Evolutionary conservation across 2,113 vertebrate species (phyloP), one percentile per base, ranked within the genome.

Genomic region (Oreochromis spilurus): DNA sequence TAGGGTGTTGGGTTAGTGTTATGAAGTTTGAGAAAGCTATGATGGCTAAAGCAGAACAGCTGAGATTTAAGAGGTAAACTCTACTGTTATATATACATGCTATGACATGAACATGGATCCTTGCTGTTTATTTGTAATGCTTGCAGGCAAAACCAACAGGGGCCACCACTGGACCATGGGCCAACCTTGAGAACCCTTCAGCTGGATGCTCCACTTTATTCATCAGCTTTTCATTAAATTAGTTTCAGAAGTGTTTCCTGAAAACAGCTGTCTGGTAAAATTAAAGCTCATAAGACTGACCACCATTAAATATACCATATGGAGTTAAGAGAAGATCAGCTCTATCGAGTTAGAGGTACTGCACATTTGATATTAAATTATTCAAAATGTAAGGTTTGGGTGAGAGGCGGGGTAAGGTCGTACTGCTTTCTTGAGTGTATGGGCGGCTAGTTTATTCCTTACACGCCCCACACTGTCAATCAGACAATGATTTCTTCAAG

Each of bases 291-390:
- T 17, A 45, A 4, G 38, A 10, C 13, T 72, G 13, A 72, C 38
- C 38, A 9, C 1, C 5, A 0, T 21, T 45, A 16, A 16, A 45
- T 70, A 1, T 70, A 38, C 0, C 7, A 6, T 21, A 40, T 9
- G 0, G 0, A 16, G n/a, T 24, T 70, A 72, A 72, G 0, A 10
- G 67, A 72, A 1, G 3, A 45, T 72, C 0, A 6, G 67, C 40
- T 2, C 67, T 72, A 0, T 26, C 45, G 2, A 72, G 21, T 72
- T 72, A 45, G 40, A 17, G 38, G n/a, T 43, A 2, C 38, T 72
- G 38, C n/a, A 17, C 38, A 10, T 72, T 26, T 16, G n/a, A 45
- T 26, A 72, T 72, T 0, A 72, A 48, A 17, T 45, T 48, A 45
- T 45, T 48, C 0, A 9, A 48, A 45, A 72, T 72, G 0, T 26